Evolutionary conservation across 2,113 vertebrate genomes (phyloP).

Genomic region (Otis tarda): DNA sequence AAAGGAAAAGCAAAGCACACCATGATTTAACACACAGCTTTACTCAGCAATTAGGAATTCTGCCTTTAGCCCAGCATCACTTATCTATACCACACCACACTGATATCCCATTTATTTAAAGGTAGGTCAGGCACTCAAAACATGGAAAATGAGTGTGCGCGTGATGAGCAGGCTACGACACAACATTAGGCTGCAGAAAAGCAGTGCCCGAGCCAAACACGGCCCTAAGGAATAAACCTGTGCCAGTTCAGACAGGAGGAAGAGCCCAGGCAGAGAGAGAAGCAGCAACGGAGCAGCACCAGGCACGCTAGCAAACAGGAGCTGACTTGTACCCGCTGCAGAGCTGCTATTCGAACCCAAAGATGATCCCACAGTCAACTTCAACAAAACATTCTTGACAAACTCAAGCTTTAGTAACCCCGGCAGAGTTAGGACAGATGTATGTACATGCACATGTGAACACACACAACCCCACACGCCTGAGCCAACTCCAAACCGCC

Average conservation of each 20-base stretch:
- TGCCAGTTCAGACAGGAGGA: not conserved
- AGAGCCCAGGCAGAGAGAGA: not conserved
- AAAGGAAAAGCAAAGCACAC: not conserved
- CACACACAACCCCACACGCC: not conserved
- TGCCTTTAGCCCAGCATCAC: not conserved
- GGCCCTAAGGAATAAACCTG: not conserved
- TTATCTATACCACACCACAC: fast-evolving
- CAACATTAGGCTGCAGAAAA: not conserved
- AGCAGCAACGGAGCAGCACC: fast-evolving
- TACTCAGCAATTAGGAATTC: not conserved
- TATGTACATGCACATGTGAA: not conserved
- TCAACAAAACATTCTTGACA: not conserved
- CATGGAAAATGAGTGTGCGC: not conserved
- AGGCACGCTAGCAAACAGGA: fast-evolving
- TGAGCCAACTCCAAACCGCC: not conserved
- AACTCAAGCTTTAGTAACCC: not conserved
- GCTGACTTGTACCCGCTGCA: not conserved
- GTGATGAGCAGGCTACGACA: not conserved
- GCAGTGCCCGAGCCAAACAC: not conserved
- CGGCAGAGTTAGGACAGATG: not conserved
- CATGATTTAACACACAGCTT: not conserved
- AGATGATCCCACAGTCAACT: not conserved
- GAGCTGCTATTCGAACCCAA: not conserved
- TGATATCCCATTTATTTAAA: not conserved
- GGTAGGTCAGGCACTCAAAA: not conserved